phyloP scores from a whole-genome alignment of 2,888 invertebrate genomes.

The Lithosia quadra region DNA sequence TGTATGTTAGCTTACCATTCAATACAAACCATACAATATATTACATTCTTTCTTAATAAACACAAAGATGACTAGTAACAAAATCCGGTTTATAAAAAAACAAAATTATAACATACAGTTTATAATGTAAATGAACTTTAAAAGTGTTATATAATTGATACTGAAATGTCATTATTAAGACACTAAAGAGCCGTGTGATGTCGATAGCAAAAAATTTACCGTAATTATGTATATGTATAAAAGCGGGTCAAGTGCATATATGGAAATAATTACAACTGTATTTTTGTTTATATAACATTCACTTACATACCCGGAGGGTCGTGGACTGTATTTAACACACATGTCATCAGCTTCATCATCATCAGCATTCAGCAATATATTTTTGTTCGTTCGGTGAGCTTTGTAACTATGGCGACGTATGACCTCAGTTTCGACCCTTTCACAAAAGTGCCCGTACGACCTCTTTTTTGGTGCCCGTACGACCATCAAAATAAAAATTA shows the following conservation, averaged over 20 bases:
- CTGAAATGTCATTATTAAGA: neutral
- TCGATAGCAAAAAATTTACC: no score
- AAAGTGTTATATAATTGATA: neutral
- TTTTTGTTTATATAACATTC: conserved; percentile 1
- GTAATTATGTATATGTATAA: neutral
- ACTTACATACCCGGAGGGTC: neutral
- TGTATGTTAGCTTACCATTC: no score
- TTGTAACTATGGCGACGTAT: no score
- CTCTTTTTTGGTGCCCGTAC: no score
- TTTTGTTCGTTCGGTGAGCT: no score
- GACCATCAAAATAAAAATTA: no score
- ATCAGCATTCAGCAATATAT: neutral
- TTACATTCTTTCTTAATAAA: neutral
- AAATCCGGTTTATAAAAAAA: neutral
- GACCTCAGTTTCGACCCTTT: no score
- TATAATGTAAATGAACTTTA: neutral
- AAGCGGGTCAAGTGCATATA: neutral
- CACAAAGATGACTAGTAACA: no score
- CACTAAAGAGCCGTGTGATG: neutral
- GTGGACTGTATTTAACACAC: neutral
- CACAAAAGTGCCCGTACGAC: no score
- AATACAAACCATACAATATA: neutral
- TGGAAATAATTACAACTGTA: neutral
- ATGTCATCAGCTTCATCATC: no score
- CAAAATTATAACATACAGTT: neutral